Conservation (phyloP, 2,797 vertebrate genomes). For the Anniella stebbinsi region DNA sequence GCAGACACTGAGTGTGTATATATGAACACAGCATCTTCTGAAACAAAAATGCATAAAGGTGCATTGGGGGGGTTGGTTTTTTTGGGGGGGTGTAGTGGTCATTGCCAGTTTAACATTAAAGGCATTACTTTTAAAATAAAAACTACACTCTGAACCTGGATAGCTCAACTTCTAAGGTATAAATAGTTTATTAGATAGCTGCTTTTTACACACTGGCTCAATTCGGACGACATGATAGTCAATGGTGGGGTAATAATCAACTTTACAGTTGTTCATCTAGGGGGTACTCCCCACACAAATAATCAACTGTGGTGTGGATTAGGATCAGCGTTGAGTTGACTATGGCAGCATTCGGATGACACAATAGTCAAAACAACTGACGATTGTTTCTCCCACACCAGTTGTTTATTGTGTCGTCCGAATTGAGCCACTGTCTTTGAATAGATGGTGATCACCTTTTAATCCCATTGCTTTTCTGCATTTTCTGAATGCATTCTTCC, state of each 20-base stretch:
- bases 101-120: conserved; percentile 60
- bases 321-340: too few relatives aligned
- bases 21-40: conserved; percentile 77
- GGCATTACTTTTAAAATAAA: conserved; percentile 70
- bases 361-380: too few relatives aligned
- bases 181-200: background rate
- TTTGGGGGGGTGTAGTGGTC: conserved; percentile 17
- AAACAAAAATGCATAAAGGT: conserved; percentile 77
- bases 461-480: background rate
- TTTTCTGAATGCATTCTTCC: background rate
- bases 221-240: too few relatives aligned
- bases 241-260: too few relatives aligned
- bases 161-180: background rate
- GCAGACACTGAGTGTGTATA: conserved; percentile 70
- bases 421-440: background rate
- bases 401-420: too few relatives aligned
- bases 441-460: background rate
- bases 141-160: conserved; percentile 28
- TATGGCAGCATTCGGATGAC: too few relatives aligned
- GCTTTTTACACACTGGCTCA: background rate
- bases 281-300: too few relatives aligned
- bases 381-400: too few relatives aligned
- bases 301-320: too few relatives aligned
- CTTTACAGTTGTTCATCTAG: too few relatives aligned
- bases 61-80: conserved; percentile 57